Evolutionary conservation across 2,797 vertebrate species (phyloP), one percentile per base, ranked within the genome.

Genomic region (Poeciliopsis paucimaculata): DNA sequence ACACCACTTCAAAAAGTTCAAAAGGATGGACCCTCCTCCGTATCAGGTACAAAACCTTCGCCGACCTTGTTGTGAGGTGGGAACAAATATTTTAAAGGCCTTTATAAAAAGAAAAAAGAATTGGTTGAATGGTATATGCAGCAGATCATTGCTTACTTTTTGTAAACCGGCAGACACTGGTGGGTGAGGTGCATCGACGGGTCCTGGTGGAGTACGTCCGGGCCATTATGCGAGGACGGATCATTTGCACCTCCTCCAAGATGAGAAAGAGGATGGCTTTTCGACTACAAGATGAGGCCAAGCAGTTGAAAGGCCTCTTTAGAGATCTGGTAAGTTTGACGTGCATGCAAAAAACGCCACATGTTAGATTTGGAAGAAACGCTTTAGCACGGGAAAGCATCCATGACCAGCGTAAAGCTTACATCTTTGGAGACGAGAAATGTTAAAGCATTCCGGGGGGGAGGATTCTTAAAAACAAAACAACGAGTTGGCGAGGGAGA

Each of bases 281-380:
- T 5, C 95, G 97, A 2, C 93, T 98, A 26, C 96, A 96, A 3
- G 96, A 97, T 11, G 98, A 98, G 76, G 96, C 96, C 55, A 97
- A 95, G 43, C 97, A 98, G 90, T 94, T 98, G 31, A 97, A 97
- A 75, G 95, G 96, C 72, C 97, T 99, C 81, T 99, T 99, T 87
- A 92, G 93, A 78, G 96, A 97, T 82, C 91, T 99, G 96, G 98
- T 98, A 81, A 97, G 95, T 86, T 39, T 70, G n/a, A 3, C 71
- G n/a, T 43, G 73, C 23, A 81, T 2, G 26, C 9, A 51, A n/a
- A 23, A 47, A 51, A 82, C 4, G 1, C 13, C 0, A 16, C 4
- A 9, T 18, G 3, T 11, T 36, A 66, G 10, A 62, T 62, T 34
- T 74, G 45, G 34, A 55, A 23, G 49, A 53, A 53, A 45, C 26